Conservation (phyloP, 2,113 vertebrate genomes). For the Calidris pygmaea region DNA sequence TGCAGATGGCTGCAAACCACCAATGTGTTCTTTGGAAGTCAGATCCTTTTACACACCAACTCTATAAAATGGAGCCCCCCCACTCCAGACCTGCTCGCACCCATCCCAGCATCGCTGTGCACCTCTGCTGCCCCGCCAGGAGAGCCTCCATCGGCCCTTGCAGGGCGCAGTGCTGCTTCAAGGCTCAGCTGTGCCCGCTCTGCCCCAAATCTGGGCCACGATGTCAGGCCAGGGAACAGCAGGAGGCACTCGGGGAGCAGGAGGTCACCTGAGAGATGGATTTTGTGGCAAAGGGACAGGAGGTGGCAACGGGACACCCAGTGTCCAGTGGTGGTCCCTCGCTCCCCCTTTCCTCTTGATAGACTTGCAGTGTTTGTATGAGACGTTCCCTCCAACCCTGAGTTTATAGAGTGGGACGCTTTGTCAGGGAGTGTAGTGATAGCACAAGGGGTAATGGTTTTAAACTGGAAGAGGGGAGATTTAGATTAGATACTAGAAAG, state of each 20-base stretch:
- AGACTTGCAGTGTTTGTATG: neutral
- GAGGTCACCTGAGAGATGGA: neutral
- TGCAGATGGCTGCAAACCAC: neutral
- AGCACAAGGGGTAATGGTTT: too few relatives aligned
- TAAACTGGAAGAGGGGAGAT: too few relatives aligned
- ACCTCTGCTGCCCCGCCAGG: rapidly evolving
- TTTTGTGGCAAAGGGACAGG: neutral
- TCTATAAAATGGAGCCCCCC: neutral
- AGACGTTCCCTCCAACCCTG: rapidly evolving
- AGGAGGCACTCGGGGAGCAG: neutral
- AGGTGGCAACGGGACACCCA: neutral
- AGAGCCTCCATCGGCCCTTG: neutral
- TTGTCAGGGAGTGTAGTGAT: too few relatives aligned
- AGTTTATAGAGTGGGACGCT: neutral
- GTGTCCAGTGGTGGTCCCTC: neutral
- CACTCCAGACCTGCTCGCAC: neutral
- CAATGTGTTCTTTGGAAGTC: neutral
- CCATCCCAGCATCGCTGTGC: rapidly evolving
- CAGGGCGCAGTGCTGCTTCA: neutral
- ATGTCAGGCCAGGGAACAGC: neutral
- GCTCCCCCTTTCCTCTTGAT: neutral
- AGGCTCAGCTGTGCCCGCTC: neutral
- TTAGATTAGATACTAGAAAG: too few relatives aligned
- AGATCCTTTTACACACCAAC: neutral
- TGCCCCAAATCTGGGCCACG: neutral